phyloP scores from a whole-genome alignment of 2,113 vertebrate genomes.

The Cyanoderma ruficeps region DNA sequence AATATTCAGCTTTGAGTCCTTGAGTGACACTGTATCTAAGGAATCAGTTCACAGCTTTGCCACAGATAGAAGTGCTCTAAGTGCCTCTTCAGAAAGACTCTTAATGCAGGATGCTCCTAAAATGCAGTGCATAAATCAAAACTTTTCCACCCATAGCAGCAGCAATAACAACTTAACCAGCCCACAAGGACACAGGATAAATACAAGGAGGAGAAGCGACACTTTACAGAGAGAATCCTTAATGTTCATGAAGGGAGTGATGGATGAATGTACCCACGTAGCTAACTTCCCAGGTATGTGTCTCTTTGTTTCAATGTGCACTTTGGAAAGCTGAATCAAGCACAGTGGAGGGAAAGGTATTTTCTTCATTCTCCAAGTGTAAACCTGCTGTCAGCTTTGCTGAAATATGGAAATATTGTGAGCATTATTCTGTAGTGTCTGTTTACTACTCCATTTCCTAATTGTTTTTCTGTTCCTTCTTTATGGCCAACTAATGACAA shows the following conservation, averaged over 20 bases:
- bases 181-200: conserved; percentile 16
- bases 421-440: background rate
- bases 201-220: conserved; percentile 63
- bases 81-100: conserved; percentile 61
- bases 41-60: conserved; percentile 54
- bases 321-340: background rate
- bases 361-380: background rate
- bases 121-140: conserved; percentile 67
- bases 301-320: background rate
- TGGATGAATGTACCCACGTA: conserved; percentile 98
- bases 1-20: conserved; percentile 69
- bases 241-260: conserved; percentile 97
- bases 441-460: background rate
- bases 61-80: conserved; percentile 45
- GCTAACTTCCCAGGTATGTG: conserved; percentile 93
- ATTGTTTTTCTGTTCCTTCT: background rate
- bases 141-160: conserved; percentile 73
- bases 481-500: background rate
- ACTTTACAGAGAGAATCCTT: conserved; percentile 87
- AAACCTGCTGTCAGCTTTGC: background rate
- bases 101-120: conserved; percentile 63
- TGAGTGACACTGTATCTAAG: conserved; percentile 22
- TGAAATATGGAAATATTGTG: background rate
- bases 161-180: conserved; percentile 36
- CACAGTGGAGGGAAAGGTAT: background rate